Conservation (phyloP, 2,113 vertebrate genomes). For the Alectura lathami region DNA sequence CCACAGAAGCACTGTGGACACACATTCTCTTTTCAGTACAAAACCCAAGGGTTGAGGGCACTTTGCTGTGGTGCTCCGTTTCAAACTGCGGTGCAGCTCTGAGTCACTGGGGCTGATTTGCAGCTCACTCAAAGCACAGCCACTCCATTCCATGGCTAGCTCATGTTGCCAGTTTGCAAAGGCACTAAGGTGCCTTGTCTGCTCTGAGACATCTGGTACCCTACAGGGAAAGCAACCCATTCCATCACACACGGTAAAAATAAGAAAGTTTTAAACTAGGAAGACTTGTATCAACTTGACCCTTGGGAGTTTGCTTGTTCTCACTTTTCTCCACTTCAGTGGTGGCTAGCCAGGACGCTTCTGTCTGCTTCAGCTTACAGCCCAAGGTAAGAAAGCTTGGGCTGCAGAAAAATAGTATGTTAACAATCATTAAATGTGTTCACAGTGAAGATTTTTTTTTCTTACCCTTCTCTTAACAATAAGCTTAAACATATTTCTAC, state of each 20-base stretch:
- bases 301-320: background rate
- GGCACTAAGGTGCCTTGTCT: rapidly evolving
- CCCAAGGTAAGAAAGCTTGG: background rate
- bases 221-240: background rate
- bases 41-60: rapidly evolving
- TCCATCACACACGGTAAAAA: background rate
- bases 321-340: background rate
- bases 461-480: background rate
- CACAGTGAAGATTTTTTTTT: background rate
- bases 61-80: background rate
- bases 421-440: background rate
- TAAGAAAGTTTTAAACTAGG: background rate
- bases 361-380: background rate
- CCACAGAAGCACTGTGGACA: background rate
- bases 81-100: background rate
- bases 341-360: background rate
- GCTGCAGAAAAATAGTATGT: background rate
- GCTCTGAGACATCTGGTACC: background rate
- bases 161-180: background rate
- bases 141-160: background rate
- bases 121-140: background rate
- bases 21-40: background rate
- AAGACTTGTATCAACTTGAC: background rate
- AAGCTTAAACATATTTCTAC: background rate
- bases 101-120: background rate